These are phyloP conservation scores for Amazona guildingii DNA, from an alignment of 2,113 vertebrate species.

Conservation along the genomic window DNA sequence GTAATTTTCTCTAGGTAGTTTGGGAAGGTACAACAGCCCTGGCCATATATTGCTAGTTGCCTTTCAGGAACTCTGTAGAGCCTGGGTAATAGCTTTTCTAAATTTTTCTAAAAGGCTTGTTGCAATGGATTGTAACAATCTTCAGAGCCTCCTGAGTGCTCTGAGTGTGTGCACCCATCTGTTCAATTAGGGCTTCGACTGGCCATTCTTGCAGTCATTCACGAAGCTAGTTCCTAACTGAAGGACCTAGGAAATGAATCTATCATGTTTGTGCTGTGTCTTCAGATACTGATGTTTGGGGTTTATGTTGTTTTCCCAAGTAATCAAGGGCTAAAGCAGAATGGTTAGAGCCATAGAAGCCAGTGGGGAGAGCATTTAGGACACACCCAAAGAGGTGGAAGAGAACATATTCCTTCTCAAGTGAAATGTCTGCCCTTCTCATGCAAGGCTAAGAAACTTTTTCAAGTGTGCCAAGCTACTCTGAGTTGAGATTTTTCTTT, in stretches of 20 bases:
- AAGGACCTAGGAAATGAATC: neutral
- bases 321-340: neutral
- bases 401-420: neutral
- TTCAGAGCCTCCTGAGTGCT: neutral
- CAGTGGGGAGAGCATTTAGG: neutral
- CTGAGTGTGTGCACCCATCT: neutral
- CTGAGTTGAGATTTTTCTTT: neutral
- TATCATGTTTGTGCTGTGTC: neutral
- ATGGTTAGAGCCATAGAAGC: neutral
- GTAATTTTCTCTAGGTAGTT: neutral
- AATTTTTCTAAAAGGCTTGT: neutral
- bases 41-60: rapidly evolving
- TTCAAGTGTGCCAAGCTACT: neutral
- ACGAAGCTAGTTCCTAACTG: neutral
- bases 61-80: neutral
- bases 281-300: neutral
- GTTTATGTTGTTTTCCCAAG: neutral
- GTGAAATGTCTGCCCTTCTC: neutral
- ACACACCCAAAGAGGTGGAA: neutral
- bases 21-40: neutral
- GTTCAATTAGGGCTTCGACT: neutral
- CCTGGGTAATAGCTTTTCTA: neutral
- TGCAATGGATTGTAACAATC: neutral
- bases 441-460: neutral
- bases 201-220: neutral